These are phyloP conservation scores for Syngnathus rostellatus DNA, from an alignment of 2,797 vertebrate species.

Conservation along the genomic window DNA sequence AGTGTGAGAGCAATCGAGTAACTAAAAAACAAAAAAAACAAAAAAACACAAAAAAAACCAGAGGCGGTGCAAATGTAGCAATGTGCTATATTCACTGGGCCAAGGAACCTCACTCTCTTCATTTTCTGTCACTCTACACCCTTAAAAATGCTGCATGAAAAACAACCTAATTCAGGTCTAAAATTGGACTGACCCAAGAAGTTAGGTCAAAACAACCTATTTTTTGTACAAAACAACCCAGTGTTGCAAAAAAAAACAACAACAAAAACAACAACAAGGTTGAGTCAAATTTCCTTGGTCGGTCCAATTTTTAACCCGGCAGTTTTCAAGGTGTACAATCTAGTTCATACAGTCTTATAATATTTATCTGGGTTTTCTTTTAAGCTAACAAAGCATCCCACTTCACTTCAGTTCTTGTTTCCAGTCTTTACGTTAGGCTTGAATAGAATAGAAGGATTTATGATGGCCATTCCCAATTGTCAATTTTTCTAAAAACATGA, in stretches of 20 bases:
- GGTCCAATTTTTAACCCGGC: too few relatives aligned
- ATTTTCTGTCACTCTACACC: neutral
- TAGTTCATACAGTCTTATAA: neutral
- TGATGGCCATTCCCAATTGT: neutral
- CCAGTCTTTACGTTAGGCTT: neutral
- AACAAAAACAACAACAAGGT: too few relatives aligned
- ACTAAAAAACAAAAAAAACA: neutral
- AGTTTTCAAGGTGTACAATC: too few relatives aligned
- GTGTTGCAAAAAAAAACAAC: too few relatives aligned
- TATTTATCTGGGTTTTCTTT: neutral
- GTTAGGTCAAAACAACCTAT: too few relatives aligned
- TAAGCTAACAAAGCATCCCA: neutral
- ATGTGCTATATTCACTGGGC: neutral
- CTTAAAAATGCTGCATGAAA: too few relatives aligned
- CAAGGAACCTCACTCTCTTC: neutral
- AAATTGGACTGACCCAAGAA: too few relatives aligned
- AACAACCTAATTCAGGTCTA: too few relatives aligned
- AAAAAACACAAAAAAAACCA: too few relatives aligned
- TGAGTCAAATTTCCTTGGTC: too few relatives aligned
- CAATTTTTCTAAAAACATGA: neutral
- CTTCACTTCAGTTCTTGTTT: neutral
- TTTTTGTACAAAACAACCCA: too few relatives aligned
- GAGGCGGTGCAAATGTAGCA: neutral
- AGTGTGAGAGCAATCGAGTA: neutral
- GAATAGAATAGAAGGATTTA: neutral